These are phyloP conservation scores for Callocephalon fimbriatum DNA, from an alignment of 2,113 vertebrate species.

Conservation along the genomic window DNA sequence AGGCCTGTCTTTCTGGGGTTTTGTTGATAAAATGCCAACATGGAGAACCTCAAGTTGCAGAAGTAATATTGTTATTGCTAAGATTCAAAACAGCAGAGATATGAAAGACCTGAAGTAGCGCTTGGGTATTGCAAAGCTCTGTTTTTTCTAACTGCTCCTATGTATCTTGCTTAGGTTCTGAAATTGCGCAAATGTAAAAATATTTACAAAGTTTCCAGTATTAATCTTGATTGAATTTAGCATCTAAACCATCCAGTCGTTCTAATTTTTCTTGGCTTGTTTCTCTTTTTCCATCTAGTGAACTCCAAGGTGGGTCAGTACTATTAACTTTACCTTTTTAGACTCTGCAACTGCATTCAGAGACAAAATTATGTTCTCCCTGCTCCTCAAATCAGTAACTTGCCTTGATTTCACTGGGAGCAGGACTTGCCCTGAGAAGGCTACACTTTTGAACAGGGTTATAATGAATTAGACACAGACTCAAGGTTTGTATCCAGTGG, in stretches of 20 bases:
- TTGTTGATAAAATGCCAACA: not conserved
- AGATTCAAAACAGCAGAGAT: not conserved
- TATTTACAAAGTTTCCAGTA: not conserved
- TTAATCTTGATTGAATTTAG: slow-evolving; percentile 1
- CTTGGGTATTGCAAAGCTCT: not conserved
- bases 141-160: not conserved
- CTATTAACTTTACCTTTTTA: not conserved
- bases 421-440: not conserved
- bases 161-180: not conserved
- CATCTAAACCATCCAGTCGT: not conserved
- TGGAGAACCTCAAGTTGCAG: not conserved
- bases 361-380: not conserved
- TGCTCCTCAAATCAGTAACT: not conserved
- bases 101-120: not conserved
- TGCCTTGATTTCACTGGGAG: not conserved
- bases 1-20: not conserved
- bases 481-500: not conserved
- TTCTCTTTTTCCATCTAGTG: slow-evolving; percentile 19
- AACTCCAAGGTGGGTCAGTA: not conserved
- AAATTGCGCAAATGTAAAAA: not conserved
- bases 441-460: not conserved
- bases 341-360: not conserved
- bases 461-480: not conserved
- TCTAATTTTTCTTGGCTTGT: slow-evolving; percentile 19
- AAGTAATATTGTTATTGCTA: not conserved